Conservation (phyloP, 2,888 invertebrate species). For the Melinaea menophilus region DNA sequence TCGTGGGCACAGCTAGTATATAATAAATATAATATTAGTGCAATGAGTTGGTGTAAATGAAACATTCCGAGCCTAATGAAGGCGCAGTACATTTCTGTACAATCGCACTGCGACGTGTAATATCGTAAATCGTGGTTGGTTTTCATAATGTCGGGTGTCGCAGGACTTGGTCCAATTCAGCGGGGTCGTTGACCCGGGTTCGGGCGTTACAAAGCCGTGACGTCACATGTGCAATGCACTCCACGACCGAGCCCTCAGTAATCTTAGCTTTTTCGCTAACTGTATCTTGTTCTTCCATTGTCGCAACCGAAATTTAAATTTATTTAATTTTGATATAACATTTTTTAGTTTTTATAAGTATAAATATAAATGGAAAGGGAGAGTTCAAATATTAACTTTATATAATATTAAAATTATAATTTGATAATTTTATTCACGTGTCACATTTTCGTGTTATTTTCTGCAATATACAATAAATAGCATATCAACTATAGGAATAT, state of each 20-base stretch:
- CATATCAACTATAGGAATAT: too few species aligned
- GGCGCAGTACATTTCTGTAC: constrained; percentile 35
- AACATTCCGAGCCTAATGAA: constrained; percentile 10
- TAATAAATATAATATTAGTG: not conserved
- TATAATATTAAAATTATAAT: too few species aligned
- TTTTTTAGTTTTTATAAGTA: not conserved
- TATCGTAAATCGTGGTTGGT: constrained; percentile 60
- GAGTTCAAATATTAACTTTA: too few species aligned
- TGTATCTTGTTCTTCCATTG: not conserved
- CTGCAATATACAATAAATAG: too few species aligned
- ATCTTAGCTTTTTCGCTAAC: not conserved
- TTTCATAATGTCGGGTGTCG: constrained; percentile 56
- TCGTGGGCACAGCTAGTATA: not conserved
- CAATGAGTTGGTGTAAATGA: not conserved
- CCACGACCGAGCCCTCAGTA: constrained; percentile 28
- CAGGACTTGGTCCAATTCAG: constrained; percentile 73
- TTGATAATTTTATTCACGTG: too few species aligned
- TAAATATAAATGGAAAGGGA: not conserved
- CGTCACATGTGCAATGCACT: constrained; percentile 68
- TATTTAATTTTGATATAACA: not conserved
- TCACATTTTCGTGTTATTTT: too few species aligned
- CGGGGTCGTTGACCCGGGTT: constrained; percentile 65
- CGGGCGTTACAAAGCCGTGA: constrained; percentile 63
- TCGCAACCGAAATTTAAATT: not conserved
- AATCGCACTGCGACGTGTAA: constrained; percentile 45